These are phyloP conservation scores for Chirona hameri DNA, from an alignment of 2,888 invertebrate genomes.

Conservation along the genomic window DNA sequence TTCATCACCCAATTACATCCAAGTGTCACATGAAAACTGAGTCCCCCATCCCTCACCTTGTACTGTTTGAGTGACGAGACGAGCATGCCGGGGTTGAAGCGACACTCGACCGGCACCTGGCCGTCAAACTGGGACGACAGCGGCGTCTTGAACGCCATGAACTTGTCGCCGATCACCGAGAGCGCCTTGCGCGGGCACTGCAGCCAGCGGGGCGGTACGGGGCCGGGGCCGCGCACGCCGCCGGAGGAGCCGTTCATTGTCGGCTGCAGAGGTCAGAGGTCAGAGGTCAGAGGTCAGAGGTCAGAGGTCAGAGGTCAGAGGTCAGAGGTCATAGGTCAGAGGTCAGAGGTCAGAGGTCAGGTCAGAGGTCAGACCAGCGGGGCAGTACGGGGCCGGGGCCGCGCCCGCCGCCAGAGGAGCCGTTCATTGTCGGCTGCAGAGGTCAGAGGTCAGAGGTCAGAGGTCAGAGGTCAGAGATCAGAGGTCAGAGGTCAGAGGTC, in stretches of 20 bases:
- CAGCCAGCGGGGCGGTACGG: constrained; percentile 82
- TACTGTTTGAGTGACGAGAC: constrained; percentile 71
- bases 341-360: too few relatives aligned
- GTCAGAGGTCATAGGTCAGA: too few relatives aligned
- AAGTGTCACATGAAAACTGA: too few relatives aligned
- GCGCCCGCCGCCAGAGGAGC: background rate
- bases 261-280: too few relatives aligned
- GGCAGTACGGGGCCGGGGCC: constrained; percentile 68
- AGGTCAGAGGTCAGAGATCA: too few relatives aligned
- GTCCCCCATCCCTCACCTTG: constrained; percentile 63
- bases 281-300: too few relatives aligned
- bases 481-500: too few relatives aligned
- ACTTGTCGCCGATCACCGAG: constrained; percentile 69
- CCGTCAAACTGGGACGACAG: constrained; percentile 74
- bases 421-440: background rate
- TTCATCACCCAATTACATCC: too few relatives aligned
- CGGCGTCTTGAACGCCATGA: constrained; percentile 94
- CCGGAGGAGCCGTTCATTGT: constrained; percentile 4
- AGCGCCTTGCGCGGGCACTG: constrained; percentile 78
- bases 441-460: too few relatives aligned
- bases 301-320: too few relatives aligned
- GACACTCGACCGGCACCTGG: constrained; percentile 74
- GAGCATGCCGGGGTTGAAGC: constrained; percentile 84
- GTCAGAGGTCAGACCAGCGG: too few relatives aligned
- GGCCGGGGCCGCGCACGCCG: constrained; percentile 50